Percentiles rank a stretch among this genome's conserved stretches.
Evolutionary conservation across 37 sponge, comb jelly and placozoan genomes (phyloP).

Genomic region (Bolinopsis microptera): DNA sequence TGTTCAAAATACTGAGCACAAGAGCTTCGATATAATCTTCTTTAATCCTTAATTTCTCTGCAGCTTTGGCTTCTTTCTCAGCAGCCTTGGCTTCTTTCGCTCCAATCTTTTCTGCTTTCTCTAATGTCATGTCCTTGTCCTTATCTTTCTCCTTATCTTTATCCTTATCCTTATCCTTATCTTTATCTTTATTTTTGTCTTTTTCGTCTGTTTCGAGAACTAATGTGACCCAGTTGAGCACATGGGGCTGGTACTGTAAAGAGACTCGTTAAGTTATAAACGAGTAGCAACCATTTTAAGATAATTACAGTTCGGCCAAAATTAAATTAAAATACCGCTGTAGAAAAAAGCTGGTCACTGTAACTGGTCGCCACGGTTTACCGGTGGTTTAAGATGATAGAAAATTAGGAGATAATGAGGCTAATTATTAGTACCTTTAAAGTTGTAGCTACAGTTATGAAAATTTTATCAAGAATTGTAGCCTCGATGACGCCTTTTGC

Average conservation of each 20-base stretch:
- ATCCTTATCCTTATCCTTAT: background rate
- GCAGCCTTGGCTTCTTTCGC: no score
- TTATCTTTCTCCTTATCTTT: background rate
- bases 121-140: background rate
- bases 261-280: background rate
- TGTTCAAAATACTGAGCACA: background rate
- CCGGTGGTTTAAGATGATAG: no score
- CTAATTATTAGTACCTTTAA: no score
- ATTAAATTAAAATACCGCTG: no score
- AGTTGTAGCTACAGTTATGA: constrained; percentile 6
- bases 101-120: background rate
- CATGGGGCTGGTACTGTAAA: background rate
- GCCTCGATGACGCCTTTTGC: constrained; percentile 58
- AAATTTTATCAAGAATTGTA: constrained; percentile 47
- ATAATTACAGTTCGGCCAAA: no score
- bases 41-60: background rate
- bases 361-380: no score
- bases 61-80: background rate
- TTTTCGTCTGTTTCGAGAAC: background rate
- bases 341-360: no score
- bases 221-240: constrained; percentile 42
- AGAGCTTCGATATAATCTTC: constrained; percentile 5
- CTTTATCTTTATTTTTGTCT: background rate
- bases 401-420: no score
- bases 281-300: background rate